Evolutionary conservation across 2,113 vertebrate genomes (phyloP).

Genomic region (Mesocricetus auratus): DNA sequence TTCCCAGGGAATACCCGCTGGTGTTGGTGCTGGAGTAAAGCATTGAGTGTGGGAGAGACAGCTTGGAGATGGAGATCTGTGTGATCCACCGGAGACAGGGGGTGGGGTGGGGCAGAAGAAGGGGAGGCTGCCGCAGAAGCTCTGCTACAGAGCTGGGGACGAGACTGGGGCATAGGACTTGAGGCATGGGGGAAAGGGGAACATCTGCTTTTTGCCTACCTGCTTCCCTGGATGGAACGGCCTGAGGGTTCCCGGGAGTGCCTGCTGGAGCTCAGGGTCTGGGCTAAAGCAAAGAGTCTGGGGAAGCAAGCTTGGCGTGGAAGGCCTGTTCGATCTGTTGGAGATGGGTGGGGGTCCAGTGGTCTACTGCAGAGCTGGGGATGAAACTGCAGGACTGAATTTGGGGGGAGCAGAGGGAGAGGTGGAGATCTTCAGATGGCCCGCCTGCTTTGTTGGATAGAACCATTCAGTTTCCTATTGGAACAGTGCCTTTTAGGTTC

Average conservation of each 20-base stretch:
- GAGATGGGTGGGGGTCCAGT: neutral
- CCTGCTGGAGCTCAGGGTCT: neutral
- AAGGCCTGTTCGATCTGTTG: neutral
- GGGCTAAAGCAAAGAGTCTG: neutral
- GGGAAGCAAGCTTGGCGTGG: neutral
- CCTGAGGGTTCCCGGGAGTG: neutral
- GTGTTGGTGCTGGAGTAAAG: neutral
- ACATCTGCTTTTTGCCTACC: neutral
- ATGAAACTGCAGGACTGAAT: neutral
- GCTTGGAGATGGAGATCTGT: neutral
- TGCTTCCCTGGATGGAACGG: neutral
- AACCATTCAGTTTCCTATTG: neutral
- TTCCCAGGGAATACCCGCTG: neutral
- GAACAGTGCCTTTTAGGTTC: neutral
- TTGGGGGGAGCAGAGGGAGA: neutral
- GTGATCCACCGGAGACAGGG: neutral
- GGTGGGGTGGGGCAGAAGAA: neutral
- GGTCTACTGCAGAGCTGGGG: neutral
- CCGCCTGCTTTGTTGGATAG: neutral
- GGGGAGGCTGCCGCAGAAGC: neutral
- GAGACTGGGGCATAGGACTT: neutral
- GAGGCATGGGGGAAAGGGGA: neutral
- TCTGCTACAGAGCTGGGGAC: neutral
- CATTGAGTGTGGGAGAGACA: neutral
- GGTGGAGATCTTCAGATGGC: neutral